Conservation (phyloP, 2,113 vertebrate genomes). For the Mesitornis unicolor region DNA sequence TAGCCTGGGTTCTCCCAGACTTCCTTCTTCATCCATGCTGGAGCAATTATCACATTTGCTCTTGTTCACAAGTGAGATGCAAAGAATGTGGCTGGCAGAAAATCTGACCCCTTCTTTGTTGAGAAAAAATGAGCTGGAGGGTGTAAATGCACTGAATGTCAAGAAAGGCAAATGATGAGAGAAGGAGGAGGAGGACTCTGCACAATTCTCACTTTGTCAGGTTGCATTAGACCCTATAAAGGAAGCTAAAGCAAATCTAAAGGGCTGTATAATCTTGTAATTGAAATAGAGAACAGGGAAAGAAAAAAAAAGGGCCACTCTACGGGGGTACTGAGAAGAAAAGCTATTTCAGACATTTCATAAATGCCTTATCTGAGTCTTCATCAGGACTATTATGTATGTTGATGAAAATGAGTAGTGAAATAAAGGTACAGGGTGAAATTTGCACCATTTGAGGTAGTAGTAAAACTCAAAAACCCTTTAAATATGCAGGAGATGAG, state of each 20-base stretch:
- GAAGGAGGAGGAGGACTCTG: not conserved
- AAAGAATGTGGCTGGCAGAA: constrained; percentile 35
- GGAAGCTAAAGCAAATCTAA: constrained; percentile 4
- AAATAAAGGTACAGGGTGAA: not conserved
- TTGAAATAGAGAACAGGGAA: not conserved
- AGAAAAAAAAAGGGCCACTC: not conserved
- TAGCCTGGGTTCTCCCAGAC: not conserved
- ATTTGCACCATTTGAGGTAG: not conserved
- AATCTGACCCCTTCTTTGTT: constrained; percentile 43
- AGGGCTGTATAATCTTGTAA: constrained; percentile 5
- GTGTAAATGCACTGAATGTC: not conserved
- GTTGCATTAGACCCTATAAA: constrained; percentile 8
- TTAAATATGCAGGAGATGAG: not conserved
- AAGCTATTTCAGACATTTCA: not conserved
- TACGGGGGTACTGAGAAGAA: not conserved
- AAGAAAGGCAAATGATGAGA: not conserved
- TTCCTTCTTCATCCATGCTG: not conserved
- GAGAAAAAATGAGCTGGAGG: constrained; percentile 20
- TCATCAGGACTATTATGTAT: not conserved
- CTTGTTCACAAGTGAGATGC: constrained; percentile 26
- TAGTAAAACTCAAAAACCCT: not conserved
- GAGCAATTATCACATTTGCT: constrained; percentile 40
- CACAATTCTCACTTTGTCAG: constrained; percentile 43
- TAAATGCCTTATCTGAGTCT: not conserved
- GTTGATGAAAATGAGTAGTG: not conserved